Conservation (phyloP, 92 coral and sea anemone species). For the Epizoanthus stellaris region DNA sequence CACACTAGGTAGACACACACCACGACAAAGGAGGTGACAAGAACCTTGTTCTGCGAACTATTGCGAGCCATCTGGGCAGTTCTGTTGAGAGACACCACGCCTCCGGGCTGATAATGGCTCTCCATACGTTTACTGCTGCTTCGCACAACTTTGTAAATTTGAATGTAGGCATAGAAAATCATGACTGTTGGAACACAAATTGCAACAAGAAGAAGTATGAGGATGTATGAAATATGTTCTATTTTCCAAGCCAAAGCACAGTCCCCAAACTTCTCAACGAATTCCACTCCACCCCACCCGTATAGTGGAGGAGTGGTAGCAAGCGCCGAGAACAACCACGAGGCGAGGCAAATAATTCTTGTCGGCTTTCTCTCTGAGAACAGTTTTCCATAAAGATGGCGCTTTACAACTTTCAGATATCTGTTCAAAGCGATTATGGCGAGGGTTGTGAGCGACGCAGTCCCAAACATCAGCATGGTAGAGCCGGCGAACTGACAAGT, state of each 20-base stretch:
- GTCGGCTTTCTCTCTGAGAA: constrained; percentile 59
- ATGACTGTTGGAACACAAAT: constrained; percentile 60
- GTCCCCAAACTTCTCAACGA: constrained; percentile 54
- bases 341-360: constrained; percentile 26
- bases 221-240: constrained; percentile 53
- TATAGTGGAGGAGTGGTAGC: constrained; percentile 73
- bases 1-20: constrained; percentile 75
- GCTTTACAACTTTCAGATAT: constrained; percentile 69
- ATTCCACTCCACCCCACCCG: constrained; percentile 79
- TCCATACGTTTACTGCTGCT: constrained; percentile 46
- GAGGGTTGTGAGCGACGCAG: constrained; percentile 77
- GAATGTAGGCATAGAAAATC: constrained; percentile 72
- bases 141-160: constrained; percentile 75
- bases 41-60: constrained; percentile 49
- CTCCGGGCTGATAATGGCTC: constrained; percentile 24
- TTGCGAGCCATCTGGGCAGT: constrained; percentile 47
- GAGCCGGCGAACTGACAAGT: constrained; percentile 58
- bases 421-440: constrained; percentile 73
- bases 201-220: constrained; percentile 54
- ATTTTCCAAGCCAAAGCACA: constrained; percentile 72
- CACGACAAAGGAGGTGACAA: constrained; percentile 73
- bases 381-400: constrained; percentile 47
- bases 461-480: constrained; percentile 70
- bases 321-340: constrained; percentile 67
- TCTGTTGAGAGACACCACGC: neutral